Base-by-base conservation (phyloP, 92 coral and sea anemone genomes). In the Porites lobata region DNA sequence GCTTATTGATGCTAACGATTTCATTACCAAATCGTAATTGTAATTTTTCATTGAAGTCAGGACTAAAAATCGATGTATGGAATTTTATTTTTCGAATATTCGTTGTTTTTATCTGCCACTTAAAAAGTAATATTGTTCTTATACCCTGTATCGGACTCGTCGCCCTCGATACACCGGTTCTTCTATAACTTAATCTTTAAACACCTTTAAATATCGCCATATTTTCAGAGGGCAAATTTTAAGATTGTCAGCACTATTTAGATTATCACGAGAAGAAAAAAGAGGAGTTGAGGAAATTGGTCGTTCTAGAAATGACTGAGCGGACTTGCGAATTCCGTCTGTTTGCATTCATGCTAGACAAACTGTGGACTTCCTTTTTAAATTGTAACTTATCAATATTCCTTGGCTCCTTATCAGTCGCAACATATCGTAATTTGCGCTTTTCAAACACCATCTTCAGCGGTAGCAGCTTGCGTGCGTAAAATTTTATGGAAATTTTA, bases 401-500 rank as follows among this genome's bases (percentile, higher is more conserved):
- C 32, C 1, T 7, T 66, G 52, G 8, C 64, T 51, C 73, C 11
- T 22, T 6, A 5, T 20, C 24, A 20, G 3, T 63, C 11, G 4
- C 19, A n/a, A 53, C 53, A 84, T 84, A 73, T 84, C 63, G 81
- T 32, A 82, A 63, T 73, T 74, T 50, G 38, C 80, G 73, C 50
- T n/a, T 54, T 54, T 19, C 10, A 24, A 74, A 20, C 29, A 6
- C 50, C 87, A 15, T 73, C 69, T 74, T 50, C 22, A 52, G 54
- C 8, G 18, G 19, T 47, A 72, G 10, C 50, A 54, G 68, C 51
- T 63, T 84, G 80, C 87, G 87, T 84, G 87, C 87, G 87, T 73
- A 62, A 84, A 84, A 84, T 84, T 84, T 73, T 84, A 84, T 84
- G 87, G 87, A 74, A 84, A 84, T 73, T 84, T 62, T 21, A 21